A percentile compares a stretch with the other conserved stretches of the same genome.
Evolutionary conservation across 2,888 invertebrate genomes (phyloP).

Genomic region (Trachelus troglodyta): DNA sequence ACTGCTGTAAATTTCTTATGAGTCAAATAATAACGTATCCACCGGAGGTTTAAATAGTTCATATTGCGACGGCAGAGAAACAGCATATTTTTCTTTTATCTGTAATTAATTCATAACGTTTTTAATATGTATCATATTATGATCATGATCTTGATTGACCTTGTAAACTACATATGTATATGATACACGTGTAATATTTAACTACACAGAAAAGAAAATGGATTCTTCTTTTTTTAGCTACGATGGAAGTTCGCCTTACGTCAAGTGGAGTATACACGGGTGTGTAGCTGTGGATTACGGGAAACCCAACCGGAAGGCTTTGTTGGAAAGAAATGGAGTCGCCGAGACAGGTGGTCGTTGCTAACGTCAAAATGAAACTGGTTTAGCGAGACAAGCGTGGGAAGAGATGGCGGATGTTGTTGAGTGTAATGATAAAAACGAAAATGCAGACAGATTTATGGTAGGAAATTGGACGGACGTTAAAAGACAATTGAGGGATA

Average conservation of each 20-base stretch:
- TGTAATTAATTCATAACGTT: neutral
- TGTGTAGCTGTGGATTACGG: neutral
- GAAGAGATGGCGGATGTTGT: neutral
- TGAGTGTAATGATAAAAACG: neutral
- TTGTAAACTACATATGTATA: neutral
- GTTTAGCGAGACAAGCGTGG: neutral
- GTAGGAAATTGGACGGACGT: neutral
- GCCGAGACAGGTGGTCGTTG: neutral
- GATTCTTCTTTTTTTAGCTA: neutral
- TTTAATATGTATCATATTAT: neutral
- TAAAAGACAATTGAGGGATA: neutral
- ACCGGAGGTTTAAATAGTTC: neutral
- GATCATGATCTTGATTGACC: neutral
- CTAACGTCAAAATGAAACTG: neutral
- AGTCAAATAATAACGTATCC: too few species aligned
- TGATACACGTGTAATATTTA: neutral
- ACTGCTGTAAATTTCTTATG: too few species aligned
- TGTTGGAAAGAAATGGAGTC: neutral
- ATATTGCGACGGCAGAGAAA: neutral
- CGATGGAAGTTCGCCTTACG: neutral
- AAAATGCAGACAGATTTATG: neutral
- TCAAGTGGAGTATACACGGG: neutral
- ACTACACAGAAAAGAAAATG: neutral
- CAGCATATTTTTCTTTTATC: neutral
- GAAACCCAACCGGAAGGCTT: neutral